These are phyloP conservation scores for Misgurnus mizolepis DNA, from an alignment of 2,113 vertebrate species.

Conservation along the genomic window DNA sequence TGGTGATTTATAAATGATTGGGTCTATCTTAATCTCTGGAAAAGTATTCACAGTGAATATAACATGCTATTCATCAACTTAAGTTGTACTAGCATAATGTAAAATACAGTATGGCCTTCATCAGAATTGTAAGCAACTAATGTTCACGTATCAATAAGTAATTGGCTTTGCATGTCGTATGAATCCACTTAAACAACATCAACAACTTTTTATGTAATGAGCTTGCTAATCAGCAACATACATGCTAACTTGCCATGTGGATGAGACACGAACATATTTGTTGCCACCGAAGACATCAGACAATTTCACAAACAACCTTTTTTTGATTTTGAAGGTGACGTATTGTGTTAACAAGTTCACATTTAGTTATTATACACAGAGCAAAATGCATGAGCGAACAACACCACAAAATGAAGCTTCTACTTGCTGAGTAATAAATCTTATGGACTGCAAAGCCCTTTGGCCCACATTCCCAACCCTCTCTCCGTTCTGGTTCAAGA, in stretches of 20 bases:
- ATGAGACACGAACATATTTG: conserved; percentile 19
- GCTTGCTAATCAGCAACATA: conserved; percentile 14
- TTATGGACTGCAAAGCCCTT: conserved; percentile 14
- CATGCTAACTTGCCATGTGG: conserved; percentile 1
- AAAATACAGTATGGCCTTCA: conserved; percentile 20
- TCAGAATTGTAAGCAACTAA: background rate
- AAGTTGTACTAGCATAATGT: conserved; percentile 6
- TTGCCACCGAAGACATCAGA: conserved; percentile 25
- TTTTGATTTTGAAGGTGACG: conserved; percentile 10
- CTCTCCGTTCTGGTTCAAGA: conserved; percentile 12
- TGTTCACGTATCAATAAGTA: background rate
- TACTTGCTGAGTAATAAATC: conserved; percentile 19
- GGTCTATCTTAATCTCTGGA: conserved; percentile 10
- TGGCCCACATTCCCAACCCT: background rate
- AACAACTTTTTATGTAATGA: background rate
- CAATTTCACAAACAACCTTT: conserved; percentile 34
- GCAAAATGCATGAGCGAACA: conserved; percentile 27
- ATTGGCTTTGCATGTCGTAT: conserved; percentile 17
- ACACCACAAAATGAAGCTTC: conserved; percentile 7
- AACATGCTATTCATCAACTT: conserved; percentile 28
- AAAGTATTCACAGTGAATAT: conserved; percentile 25
- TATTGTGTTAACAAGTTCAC: background rate
- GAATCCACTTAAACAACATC: conserved; percentile 21
- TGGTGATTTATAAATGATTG: background rate
- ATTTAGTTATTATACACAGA: conserved; percentile 1